Evolutionary conservation across 2,797 vertebrate species (phyloP).

Genomic region (Hoplostethus mediterraneus): DNA sequence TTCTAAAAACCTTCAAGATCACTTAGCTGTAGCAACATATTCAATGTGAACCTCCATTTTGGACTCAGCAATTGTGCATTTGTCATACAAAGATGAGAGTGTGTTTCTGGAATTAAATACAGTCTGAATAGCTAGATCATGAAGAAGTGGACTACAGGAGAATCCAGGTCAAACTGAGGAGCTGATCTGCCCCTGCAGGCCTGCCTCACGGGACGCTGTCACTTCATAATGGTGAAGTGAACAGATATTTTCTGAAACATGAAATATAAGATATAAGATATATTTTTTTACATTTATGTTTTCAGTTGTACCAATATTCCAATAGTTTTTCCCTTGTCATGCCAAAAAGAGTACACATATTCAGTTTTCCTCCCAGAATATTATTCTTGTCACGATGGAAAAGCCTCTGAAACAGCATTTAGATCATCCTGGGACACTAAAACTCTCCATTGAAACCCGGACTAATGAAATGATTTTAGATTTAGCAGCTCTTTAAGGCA

Average conservation of each 20-base stretch:
- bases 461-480: no score
- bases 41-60: slow-evolving; percentile 27
- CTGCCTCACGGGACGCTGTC: neutral
- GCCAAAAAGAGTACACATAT: neutral
- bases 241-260: neutral
- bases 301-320: no score
- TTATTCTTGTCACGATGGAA: neutral
- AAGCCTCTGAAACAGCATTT: neutral
- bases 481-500: no score
- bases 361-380: neutral
- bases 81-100: neutral
- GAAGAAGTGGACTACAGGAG: neutral
- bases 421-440: neutral
- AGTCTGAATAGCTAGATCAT: neutral
- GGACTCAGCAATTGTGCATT: slow-evolving; percentile 11
- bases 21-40: neutral
- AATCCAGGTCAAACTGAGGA: no score
- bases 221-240: neutral
- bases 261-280: neutral
- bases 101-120: neutral
- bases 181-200: no score
- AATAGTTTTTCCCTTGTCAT: neutral
- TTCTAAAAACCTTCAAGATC: no score
- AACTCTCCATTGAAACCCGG: neutral
- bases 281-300: no score